Evolutionary conservation across 2,888 invertebrate species (phyloP).

Genomic region (Margaritifera margaritifera): DNA sequence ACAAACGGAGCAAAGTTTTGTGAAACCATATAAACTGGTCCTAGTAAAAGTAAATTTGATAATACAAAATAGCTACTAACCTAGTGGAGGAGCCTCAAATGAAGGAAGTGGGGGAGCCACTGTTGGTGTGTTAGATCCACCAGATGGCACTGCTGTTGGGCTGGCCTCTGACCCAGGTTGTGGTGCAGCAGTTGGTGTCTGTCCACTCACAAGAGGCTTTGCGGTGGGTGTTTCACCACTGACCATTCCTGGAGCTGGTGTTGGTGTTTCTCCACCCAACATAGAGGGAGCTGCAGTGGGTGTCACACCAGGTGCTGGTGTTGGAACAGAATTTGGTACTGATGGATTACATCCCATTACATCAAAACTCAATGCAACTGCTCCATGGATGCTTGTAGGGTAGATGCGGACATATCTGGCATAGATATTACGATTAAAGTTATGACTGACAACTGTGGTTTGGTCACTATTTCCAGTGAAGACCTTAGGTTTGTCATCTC

Average conservation of each 20-base stretch:
- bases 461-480: slow-evolving; percentile 52
- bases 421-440: slow-evolving; percentile 53
- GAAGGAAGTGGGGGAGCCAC: slow-evolving; percentile 17
- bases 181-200: slow-evolving; percentile 24
- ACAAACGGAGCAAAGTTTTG: not conserved
- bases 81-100: slow-evolving; percentile 28
- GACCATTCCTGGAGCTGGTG: slow-evolving; percentile 14
- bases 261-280: slow-evolving; percentile 18
- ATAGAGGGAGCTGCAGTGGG: slow-evolving; percentile 4
- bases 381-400: slow-evolving; percentile 47
- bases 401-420: slow-evolving; percentile 52
- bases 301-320: slow-evolving; percentile 2
- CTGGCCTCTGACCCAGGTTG: slow-evolving; percentile 2
- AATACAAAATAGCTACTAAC: slow-evolving; percentile 8
- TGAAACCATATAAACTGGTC: not conserved
- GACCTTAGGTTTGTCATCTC: slow-evolving; percentile 30
- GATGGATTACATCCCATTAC: slow-evolving; percentile 60
- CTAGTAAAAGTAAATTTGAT: not conserved
- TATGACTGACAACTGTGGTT: slow-evolving; percentile 32
- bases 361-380: slow-evolving; percentile 52
- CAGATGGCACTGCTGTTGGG: slow-evolving; percentile 18
- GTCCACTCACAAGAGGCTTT: slow-evolving; percentile 14
- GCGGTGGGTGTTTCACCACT: slow-evolving; percentile 26
- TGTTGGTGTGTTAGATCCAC: slow-evolving; percentile 24
- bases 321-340: slow-evolving; percentile 17